Base-by-base conservation (phyloP, 2,797 vertebrate species). In the Rhabdomys pumilio region DNA sequence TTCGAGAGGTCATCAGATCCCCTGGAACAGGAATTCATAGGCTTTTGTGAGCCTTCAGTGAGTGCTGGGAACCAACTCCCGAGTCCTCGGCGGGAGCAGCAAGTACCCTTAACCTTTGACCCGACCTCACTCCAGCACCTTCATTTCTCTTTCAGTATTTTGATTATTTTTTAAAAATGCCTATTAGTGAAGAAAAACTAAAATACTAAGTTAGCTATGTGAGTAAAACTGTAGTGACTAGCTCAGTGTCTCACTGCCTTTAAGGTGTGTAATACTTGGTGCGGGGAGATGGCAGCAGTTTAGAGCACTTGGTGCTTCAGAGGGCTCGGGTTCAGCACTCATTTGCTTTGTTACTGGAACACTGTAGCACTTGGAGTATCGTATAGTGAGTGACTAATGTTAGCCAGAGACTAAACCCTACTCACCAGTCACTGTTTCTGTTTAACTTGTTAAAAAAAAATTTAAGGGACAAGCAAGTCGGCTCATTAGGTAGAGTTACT, bases 151-250 rank as follows among this genome's bases (percentile, higher is more conserved):
- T 65, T 34, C 47, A 15, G 12, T 20, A 15, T 63, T 44, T 47
- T 63, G 24, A 63, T 31, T 38, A 83, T n/a, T 44, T 83, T 44
- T 83, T 83, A 31, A 31, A 57, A 82, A 59, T 59, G n/a, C n/a
- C 38, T 59, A 8, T 82, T 41, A 59, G 29, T 34, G 26, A 65
- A 31, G 57, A 65, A 82, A 29, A 83, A 44, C 24, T 29, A 84
- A 65, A 84, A 12, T 65, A 65, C 8, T 88, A 34, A 80, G 47
- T 85, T 86, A 76, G 34, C 38, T 90, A 19, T 90, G 4, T 81
- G 34, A 95, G 20, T 89, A 79, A 95, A 92, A 88, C 55, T 94
- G 75, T 2, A 93, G 31, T 96, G 41, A 90, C 81, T 2, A 91
- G 80, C 22, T 96, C n/a, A 57, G 3, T 26, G 24, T 44, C 24